Percentiles rank a stretch among this genome's conserved stretches.
These are phyloP conservation scores for Apostichopus californicus DNA, from an alignment of 35 echinoderm and acorn worm species.

Conservation along the genomic window DNA sequence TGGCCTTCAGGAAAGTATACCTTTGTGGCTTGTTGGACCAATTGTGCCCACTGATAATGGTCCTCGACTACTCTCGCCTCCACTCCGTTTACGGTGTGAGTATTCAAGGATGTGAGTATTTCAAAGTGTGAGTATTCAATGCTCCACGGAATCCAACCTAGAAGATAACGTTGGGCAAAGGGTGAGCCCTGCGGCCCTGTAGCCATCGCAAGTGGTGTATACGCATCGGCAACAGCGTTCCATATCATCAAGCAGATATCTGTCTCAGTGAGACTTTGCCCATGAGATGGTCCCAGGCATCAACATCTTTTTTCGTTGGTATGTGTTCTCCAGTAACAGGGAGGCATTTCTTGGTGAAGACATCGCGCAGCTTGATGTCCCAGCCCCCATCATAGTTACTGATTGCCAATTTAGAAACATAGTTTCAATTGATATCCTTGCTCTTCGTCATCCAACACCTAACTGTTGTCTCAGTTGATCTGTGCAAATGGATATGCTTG, in stretches of 20 bases:
- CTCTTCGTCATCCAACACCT: constrained; percentile 24
- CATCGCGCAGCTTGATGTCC: background rate
- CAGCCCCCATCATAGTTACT: too few species aligned
- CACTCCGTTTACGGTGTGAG: constrained; percentile 11
- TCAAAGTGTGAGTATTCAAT: too few species aligned
- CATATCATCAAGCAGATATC: too few species aligned
- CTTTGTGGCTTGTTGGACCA: constrained; percentile 17
- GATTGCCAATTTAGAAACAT: background rate
- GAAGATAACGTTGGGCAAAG: background rate
- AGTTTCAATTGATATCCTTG: constrained; percentile 29
- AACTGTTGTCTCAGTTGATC: constrained; percentile 33
- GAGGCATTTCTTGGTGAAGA: constrained; percentile 41
- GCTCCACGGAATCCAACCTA: constrained; percentile 50
- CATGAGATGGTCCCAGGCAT: background rate
- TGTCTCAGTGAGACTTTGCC: constrained; percentile 10
- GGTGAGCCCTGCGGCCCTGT: constrained; percentile 40
- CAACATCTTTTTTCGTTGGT: constrained; percentile 33
- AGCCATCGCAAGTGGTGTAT: background rate
- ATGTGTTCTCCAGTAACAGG: constrained; percentile 21
- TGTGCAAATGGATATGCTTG: background rate
- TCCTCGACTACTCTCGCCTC: constrained; percentile 12
- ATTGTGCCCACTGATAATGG: background rate
- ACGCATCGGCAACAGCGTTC: too few species aligned
- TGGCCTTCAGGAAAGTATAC: constrained; percentile 53
- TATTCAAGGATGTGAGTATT: background rate